Percentiles rank a stretch among this genome's conserved stretches.
These are phyloP conservation scores for Lasiommata megera DNA, from an alignment of 2,888 invertebrate species.

Conservation along the genomic window DNA sequence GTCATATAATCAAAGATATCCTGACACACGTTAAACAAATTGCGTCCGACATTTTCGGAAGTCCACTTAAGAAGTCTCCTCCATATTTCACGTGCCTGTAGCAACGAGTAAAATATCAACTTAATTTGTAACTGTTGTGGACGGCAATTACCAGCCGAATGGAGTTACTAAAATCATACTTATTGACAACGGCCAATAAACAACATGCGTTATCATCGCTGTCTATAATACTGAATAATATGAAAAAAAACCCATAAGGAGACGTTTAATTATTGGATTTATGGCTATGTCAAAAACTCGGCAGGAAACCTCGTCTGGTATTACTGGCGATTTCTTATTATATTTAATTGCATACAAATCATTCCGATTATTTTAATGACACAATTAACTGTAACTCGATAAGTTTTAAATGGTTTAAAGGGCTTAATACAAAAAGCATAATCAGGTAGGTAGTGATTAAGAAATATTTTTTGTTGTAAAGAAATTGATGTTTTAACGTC, in stretches of 20 bases:
- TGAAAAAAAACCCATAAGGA: not conserved
- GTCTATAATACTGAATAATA: not conserved
- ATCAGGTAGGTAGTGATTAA: slow-evolving; percentile 4
- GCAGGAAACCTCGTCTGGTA: not conserved
- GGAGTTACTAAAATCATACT: not conserved
- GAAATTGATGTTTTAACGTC: slow-evolving; percentile 9
- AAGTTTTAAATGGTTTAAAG: slow-evolving; percentile 11
- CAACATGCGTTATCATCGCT: not conserved
- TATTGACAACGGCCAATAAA: not conserved
- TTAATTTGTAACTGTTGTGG: not conserved
- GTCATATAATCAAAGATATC: too few species aligned
- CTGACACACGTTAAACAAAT: too few species aligned
- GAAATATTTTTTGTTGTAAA: slow-evolving; percentile 9
- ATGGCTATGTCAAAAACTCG: slow-evolving; percentile 7
- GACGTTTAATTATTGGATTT: slow-evolving; percentile 5
- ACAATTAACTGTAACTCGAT: slow-evolving; percentile 22
- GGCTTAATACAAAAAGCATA: slow-evolving; percentile 11
- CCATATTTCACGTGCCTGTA: not conserved
- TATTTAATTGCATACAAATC: slow-evolving; percentile 24
- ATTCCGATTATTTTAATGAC: slow-evolving; percentile 27
- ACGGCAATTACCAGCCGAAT: not conserved
- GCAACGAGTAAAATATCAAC: not conserved
- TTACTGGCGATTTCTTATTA: slow-evolving; percentile 13
- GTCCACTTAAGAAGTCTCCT: too few species aligned
- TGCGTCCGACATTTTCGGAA: too few species aligned